Evolutionary conservation across 2,113 vertebrate genomes (phyloP).

Genomic region (Hemibagrus wyckioides): DNA sequence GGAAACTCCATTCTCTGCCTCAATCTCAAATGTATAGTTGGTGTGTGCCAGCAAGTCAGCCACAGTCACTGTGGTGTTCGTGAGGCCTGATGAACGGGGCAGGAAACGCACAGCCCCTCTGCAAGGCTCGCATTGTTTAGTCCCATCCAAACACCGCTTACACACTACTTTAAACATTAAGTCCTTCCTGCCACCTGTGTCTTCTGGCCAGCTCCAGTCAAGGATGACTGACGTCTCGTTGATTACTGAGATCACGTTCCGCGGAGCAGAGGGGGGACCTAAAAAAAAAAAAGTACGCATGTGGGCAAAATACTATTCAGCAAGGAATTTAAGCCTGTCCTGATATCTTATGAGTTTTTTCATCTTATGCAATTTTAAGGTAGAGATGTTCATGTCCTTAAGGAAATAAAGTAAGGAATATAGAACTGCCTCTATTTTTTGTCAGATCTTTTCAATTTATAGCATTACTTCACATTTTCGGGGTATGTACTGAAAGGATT

Average conservation of each 20-base stretch:
- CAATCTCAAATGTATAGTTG: constrained; percentile 98
- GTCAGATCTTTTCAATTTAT: not conserved
- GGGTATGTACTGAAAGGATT: constrained; percentile 7
- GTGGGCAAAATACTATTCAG: not conserved
- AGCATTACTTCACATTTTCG: constrained; percentile 27
- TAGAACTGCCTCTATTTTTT: constrained; percentile 23
- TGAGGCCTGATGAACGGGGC: constrained; percentile 83
- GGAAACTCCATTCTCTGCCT: constrained; percentile 90
- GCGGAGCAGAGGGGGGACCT: constrained; percentile 92
- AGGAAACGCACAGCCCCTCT: constrained; percentile 86
- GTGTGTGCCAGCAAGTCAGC: constrained; percentile 94
- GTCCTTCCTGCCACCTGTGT: constrained; percentile 89
- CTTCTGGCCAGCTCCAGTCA: constrained; percentile 96
- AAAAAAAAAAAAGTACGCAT: constrained; percentile 19
- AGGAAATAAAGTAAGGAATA: constrained; percentile 17
- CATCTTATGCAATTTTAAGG: not conserved
- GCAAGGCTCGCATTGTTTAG: constrained; percentile 83
- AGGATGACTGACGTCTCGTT: constrained; percentile 98
- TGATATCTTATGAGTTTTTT: not conserved
- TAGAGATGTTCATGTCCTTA: not conserved
- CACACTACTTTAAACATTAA: constrained; percentile 91
- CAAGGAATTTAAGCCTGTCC: not conserved
- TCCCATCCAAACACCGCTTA: constrained; percentile 82
- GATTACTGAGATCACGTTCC: constrained; percentile 96
- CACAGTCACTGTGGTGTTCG: constrained; percentile 91